Conservation (phyloP, 2,888 invertebrate genomes). For the Eupithecia subfuscata region DNA sequence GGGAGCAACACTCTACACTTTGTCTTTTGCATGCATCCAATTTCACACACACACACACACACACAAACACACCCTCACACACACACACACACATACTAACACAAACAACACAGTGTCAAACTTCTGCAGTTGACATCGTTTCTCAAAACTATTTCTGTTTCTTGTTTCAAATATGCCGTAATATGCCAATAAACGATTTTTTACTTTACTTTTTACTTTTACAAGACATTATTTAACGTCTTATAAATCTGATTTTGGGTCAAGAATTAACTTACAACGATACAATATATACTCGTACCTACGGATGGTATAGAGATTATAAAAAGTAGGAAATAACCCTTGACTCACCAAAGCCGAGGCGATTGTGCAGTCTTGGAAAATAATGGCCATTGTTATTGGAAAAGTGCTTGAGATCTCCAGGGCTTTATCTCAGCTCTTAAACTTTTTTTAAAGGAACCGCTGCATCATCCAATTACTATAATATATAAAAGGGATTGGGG, state of each 20-base stretch:
- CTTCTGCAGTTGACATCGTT: too few relatives aligned
- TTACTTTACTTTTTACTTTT: too few relatives aligned
- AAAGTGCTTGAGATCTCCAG: conserved; percentile 16
- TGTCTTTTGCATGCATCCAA: too few relatives aligned
- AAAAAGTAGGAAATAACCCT: neutral
- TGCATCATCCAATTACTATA: conserved; percentile 5
- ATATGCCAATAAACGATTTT: too few relatives aligned
- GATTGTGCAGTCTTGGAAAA: neutral
- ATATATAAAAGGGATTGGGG: neutral
- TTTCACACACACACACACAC: too few relatives aligned
- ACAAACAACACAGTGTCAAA: too few relatives aligned
- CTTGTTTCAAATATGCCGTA: too few relatives aligned
- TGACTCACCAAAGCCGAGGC: neutral
- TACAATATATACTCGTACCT: neutral
- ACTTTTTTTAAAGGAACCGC: neutral
- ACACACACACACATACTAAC: too few relatives aligned
- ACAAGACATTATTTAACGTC: neutral
- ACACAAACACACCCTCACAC: too few relatives aligned
- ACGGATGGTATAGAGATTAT: too few relatives aligned
- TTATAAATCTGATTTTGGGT: neutral
- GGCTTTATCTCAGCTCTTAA: conserved; percentile 9
- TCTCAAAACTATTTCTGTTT: too few relatives aligned
- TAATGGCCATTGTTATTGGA: conserved; percentile 2
- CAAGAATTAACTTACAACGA: neutral
- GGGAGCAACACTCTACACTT: too few relatives aligned